Evolutionary conservation across 1,140 invertebrate species (phyloP), one percentile per base, ranked within the genome.

Genomic region (Thrips palmi): DNA sequence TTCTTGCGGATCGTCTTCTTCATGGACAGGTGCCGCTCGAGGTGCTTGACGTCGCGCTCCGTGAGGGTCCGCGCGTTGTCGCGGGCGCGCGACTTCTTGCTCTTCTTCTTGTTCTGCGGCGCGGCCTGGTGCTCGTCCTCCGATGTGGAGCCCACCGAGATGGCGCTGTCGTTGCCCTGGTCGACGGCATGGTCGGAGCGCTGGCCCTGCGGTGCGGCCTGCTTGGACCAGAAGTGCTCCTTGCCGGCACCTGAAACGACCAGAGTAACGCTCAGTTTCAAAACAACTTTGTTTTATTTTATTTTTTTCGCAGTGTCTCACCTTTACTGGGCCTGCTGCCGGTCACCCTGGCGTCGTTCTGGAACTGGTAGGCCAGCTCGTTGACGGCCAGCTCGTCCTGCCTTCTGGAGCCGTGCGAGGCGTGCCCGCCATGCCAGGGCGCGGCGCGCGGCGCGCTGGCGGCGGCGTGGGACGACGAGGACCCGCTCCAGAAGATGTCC

Each of bases 1-100:
- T 83, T 82, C 56, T 82, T 84, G 28, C 78, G 56, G 39, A 83
- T 82, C 4, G 78, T 83, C 53, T 84, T 84, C 59, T 84, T 84
- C 80, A 84, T 84, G 43, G 78, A 82, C 37, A 84, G 60, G 53
- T 83, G 78, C 41, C 77, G 62, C 49, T 84, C 80, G 27, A 84
- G 55, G 7, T 79, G 78, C 51, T 80, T 77, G 14, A 78, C 70
- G 50, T 79, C 74, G 14, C 65, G 70, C 44, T 74, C 74, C 6
- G 65, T 64, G 41, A 72, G 57, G 2, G 67, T 67, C 43, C 68
- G 65, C 49, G 61, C 68, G 47, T 71, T 69, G 30, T 73, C 68
- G 3, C 55, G 50, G 29, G 52, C 47, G 29, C 54, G 49, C 0
- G 54, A 54, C 46, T 69, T 70, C 51, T 68, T 71, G 51, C 70